Base-by-base conservation (phyloP, 1,140 invertebrate species). In the Reticulitermes speratus region DNA sequence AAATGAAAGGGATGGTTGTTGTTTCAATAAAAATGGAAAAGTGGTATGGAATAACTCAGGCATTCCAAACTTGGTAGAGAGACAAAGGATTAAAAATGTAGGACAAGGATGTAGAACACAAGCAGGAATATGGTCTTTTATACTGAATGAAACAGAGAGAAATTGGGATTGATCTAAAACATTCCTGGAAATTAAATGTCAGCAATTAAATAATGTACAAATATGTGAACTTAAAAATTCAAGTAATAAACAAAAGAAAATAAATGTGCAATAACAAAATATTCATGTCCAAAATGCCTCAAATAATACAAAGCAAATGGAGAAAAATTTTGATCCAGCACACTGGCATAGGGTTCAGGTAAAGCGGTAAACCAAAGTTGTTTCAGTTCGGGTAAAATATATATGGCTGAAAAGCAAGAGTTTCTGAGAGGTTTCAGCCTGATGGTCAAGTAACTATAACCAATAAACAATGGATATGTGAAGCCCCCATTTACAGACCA, bases 11-110 rank as follows among this genome's bases (percentile, higher is more conserved):
- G n/a, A 8, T 75, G 25, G 14, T 25, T 75, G 65, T 75, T 75
- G n/a, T 75, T 75, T 75, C 65, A 75, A 75, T 25, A 75, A 75
- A n/a, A 75, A 75, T 75, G n/a, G 65, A 75, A 75, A 75, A 75
- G 19, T 75, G 25, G 65, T 30, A 75, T 75, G 65, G n/a, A 75
- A 75, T 75, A 25, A 75, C 65, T 75, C 25, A 75, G 65, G 65
- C 65, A 75, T 75, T 75, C 65, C 65, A 75, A 75, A 30, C 25
- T 75, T 75, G 65, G 65, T 25, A 75, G n/a, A 75, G 65, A 75
- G 65, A 75, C 65, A 75, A 75, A 75, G 16, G 65, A 75, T 75
- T 75, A 19, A n/a, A 30, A 75, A 75, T 30, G 65, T 75, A 30
- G 25, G 65, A n/a, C 8, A 75, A 75, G 65, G 65, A 75, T 30